Base-by-base conservation (phyloP, 2,797 vertebrate genomes). In the Ptychadena robeensis region DNA sequence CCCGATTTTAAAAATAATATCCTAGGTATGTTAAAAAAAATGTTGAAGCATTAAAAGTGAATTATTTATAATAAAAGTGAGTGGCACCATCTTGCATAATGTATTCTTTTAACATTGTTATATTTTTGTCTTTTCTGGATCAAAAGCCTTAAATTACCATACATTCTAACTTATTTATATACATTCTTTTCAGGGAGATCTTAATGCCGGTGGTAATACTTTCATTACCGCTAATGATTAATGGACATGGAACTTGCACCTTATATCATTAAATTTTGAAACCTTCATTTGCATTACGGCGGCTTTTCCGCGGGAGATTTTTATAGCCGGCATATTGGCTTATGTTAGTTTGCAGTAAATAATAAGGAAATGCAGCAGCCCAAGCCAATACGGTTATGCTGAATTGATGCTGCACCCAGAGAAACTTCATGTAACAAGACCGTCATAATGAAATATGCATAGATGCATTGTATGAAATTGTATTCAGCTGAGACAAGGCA, bases 51-150 rank as follows among this genome's bases (percentile, higher is more conserved):
- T 57, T 30, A 57, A 34, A 34, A 73, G 44, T 32, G 31, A 73
- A 73, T 34, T 59, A 59, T 34, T 73, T 73, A 73, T 32, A 25
- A 61, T 57, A 57, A 32, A 38, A 69, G 30, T 53, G 28, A 6
- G 14, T 75, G 11, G 32, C 15, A 37, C 32, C 25, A 9, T 32
- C 18, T 67, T 66, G 10, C 37, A 77, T 77, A 40, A 77, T 32
- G 38, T 37, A 66, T 35, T 25, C 11, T 22, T 34, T 53, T 68
- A 78, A 18, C 15, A 73, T 18, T 32, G 70, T 32, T 73, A 32
- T 73, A 57, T 44, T 71, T 73, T 73, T 73, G 44, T 27, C 73
- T 48, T 66, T 77, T 66, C 30, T n/a, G 38, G 18, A 78, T 78
- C 35, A 78, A 65, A 75, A 53, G 37, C 25, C n/a, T 53, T 78